Percentiles rank a stretch among this genome's conserved stretches.
Conservation (phyloP, 2,113 vertebrate genomes). For the Microcebus ravelobensis region DNA sequence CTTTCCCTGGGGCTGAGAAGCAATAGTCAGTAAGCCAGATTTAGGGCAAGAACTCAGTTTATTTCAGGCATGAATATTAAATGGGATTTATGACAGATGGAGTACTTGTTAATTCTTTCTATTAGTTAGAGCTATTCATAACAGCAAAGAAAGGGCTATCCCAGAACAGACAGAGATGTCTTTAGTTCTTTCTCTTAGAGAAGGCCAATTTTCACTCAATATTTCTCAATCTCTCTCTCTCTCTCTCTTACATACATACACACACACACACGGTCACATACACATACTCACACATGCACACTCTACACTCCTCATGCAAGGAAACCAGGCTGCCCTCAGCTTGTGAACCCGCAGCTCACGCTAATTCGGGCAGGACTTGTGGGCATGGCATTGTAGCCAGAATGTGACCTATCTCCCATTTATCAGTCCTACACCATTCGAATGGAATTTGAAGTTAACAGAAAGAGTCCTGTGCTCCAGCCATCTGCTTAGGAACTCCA, state of each 20-base stretch:
- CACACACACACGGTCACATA: not conserved
- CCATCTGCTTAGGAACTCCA: slow-evolving; percentile 38
- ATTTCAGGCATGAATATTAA: slow-evolving; percentile 65
- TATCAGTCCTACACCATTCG: slow-evolving; percentile 44
- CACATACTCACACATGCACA: not conserved
- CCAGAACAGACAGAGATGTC: not conserved
- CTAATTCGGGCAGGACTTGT: slow-evolving; percentile 7
- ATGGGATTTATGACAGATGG: slow-evolving; percentile 54
- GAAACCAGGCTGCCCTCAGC: slow-evolving; percentile 13
- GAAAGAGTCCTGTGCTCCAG: slow-evolving; percentile 58
- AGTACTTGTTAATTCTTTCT: slow-evolving; percentile 68
- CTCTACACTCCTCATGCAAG: not conserved
- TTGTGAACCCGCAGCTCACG: slow-evolving; percentile 2
- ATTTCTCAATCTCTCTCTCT: not conserved
- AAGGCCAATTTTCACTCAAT: not conserved
- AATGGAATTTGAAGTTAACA: slow-evolving; percentile 74
- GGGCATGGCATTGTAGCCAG: not conserved
- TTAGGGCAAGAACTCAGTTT: slow-evolving; percentile 40
- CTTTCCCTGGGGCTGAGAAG: slow-evolving; percentile 58
- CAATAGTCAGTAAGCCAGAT: slow-evolving; percentile 23
- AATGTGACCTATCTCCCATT: slow-evolving; percentile 43
- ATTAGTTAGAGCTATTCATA: slow-evolving; percentile 64
- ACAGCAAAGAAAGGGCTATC: slow-evolving; percentile 41
- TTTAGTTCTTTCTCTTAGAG: slow-evolving; percentile 39
- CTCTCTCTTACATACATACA: not conserved